Evolutionary conservation across 1,140 invertebrate species (phyloP).

Genomic region (Cydia fagiglandana): DNA sequence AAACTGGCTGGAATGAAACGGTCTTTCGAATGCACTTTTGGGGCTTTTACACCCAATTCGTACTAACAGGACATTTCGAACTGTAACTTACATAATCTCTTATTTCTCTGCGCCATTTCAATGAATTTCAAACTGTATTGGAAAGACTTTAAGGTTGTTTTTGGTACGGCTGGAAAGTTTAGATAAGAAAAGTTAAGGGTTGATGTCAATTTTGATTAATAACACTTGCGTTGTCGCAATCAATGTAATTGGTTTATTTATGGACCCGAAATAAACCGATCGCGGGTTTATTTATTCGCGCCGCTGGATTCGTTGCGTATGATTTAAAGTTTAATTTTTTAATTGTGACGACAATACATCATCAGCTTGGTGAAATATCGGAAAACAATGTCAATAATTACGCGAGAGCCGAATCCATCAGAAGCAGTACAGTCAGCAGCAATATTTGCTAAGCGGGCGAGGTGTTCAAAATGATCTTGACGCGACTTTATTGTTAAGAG

Average conservation of each 20-base stretch:
- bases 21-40: constrained; percentile 51
- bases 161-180: background rate
- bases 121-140: background rate
- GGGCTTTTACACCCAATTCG: constrained; percentile 39
- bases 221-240: constrained; percentile 56
- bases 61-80: constrained; percentile 41
- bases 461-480: too few relatives aligned
- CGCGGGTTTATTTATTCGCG: background rate
- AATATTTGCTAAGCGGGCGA: too few relatives aligned
- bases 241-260: constrained; percentile 59
- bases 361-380: background rate
- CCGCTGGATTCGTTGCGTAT: background rate
- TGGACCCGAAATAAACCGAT: constrained; percentile 12
- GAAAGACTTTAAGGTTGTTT: background rate
- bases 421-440: too few relatives aligned
- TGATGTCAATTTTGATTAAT: constrained; percentile 50
- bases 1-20: constrained; percentile 37
- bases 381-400: background rate
- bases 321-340: background rate
- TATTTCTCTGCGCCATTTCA: background rate
- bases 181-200: background rate
- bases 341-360: constrained; percentile 9
- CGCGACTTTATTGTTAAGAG: too few relatives aligned
- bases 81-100: background rate
- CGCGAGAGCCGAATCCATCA: too few relatives aligned